A percentile compares a stretch with the other conserved stretches of the same genome.
phyloP scores from a whole-genome alignment of 2,888 invertebrate species.

The Thysanoteuthis rhombus region DNA sequence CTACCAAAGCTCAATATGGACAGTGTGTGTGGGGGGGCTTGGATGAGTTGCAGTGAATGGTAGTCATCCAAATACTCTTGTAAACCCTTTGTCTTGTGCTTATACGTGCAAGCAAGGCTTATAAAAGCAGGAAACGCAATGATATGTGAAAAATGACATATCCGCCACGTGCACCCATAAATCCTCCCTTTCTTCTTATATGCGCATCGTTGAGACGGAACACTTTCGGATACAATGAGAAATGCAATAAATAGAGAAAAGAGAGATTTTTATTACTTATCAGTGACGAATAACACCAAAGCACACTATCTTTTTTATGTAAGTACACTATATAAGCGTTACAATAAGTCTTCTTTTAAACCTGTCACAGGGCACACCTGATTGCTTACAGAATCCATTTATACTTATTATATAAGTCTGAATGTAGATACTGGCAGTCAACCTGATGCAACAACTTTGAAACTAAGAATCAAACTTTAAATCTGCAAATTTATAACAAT shows the following conservation, averaged over 20 bases:
- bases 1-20: too few species aligned
- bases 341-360: background rate
- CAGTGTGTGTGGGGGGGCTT: too few species aligned
- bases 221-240: background rate
- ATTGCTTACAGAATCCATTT: background rate
- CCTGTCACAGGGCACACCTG: background rate
- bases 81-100: too few species aligned
- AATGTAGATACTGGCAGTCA: too few species aligned
- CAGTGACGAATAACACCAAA: background rate
- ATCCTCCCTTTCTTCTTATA: background rate
- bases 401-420: background rate
- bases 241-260: background rate
- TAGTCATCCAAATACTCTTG: too few species aligned
- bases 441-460: too few species aligned
- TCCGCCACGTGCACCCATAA: background rate
- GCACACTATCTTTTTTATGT: background rate
- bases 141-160: background rate
- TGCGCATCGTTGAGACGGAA: background rate
- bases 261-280: background rate
- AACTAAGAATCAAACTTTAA: too few species aligned
- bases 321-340: background rate
- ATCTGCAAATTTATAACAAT: too few species aligned
- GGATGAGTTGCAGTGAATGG: too few species aligned
- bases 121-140: too few species aligned
- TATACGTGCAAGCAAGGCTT: too few species aligned